Evolutionary conservation across 2,888 invertebrate genomes (phyloP), one percentile per base, ranked within the genome.

Genomic region (Rugalucina vietnamica): DNA sequence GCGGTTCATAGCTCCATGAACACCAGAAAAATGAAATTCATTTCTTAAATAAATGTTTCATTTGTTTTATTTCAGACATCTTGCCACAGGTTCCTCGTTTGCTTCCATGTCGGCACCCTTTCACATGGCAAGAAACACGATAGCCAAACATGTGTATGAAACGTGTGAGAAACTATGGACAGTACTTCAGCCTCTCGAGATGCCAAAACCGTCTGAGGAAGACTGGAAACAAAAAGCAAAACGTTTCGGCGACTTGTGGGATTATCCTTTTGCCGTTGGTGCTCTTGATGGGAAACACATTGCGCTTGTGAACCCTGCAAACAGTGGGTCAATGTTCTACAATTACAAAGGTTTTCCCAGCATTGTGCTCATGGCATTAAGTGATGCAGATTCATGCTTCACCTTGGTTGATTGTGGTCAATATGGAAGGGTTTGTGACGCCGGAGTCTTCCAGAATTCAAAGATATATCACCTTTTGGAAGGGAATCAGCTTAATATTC

Each of bases 381-480:
- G 82, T 4, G 85, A 88, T 54, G 82, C 86, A 29, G 84, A 88
- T 71, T 88, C 86, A 65, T 79, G 80, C 27, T 88, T 88, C 70
- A 21, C 14, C 14, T 88, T 79, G 82, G 79, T 80, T 14, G n/a
- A n/a, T n/a, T n/a, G n/a, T n/a, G n/a, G n/a, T n/a, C n/a, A n/a
- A n/a, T n/a, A n/a, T n/a, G n/a, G n/a, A n/a, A 18, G 54, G 32
- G 37, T 54, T 50, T 88, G 82, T 39, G 86, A 88, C 43, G 82
- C 74, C 34, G 76, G 79, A 39, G 76, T 88, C 32, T 88, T 76
- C 70, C 88, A 85, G 37, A 72, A 81, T 70, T 79, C 70, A 29
- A 82, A 88, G 43, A 50, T 88, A 24, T 81, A 84, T 43, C 34
- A 32, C 37, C 77, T 77, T 14, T 69, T 87, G 21, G 81, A 87